These are phyloP conservation scores for Patiria pectinifera DNA, from an alignment of 53 echinoderm and acorn worm species.

Conservation along the genomic window DNA sequence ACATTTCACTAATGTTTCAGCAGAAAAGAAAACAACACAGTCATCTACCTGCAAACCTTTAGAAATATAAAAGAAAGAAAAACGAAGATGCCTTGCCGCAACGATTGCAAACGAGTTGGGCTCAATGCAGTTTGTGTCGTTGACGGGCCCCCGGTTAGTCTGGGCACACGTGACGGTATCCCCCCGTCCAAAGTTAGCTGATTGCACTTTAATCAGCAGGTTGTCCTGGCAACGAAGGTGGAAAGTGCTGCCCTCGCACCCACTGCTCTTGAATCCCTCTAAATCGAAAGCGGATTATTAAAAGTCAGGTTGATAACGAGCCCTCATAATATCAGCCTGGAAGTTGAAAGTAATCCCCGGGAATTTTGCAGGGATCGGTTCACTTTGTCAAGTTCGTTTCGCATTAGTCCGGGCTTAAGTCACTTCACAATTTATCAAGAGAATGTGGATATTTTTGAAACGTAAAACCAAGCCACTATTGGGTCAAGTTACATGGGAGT, in stretches of 20 bases:
- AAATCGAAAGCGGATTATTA: background rate
- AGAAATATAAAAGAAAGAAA: background rate
- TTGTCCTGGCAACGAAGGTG: conserved; percentile 76
- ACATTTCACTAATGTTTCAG: no score
- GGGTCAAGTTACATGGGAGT: no score
- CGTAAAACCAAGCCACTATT: no score
- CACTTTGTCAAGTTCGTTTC: background rate
- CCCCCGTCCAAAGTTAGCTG: conserved; percentile 87
- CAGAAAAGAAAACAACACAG: no score
- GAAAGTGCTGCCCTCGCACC: conserved; percentile 87
- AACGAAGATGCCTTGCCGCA: conserved; percentile 65
- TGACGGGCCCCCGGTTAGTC: conserved; percentile 24
- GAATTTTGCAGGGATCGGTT: no score
- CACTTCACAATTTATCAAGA: background rate
- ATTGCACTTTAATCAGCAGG: conserved; percentile 58
- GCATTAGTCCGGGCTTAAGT: background rate
- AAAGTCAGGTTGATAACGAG: no score
- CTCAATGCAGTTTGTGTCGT: conserved; percentile 65
- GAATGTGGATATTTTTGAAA: no score
- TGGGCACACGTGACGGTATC: conserved; percentile 75
- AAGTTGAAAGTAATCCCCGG: no score
- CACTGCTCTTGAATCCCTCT: conserved; percentile 70
- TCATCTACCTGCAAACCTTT: background rate
- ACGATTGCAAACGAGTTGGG: conserved; percentile 70
- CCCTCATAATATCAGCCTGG: no score